Percentiles rank a stretch among this genome's conserved stretches.
Conservation (phyloP, 1,140 invertebrate species). For the Helicoverpa armigera region DNA sequence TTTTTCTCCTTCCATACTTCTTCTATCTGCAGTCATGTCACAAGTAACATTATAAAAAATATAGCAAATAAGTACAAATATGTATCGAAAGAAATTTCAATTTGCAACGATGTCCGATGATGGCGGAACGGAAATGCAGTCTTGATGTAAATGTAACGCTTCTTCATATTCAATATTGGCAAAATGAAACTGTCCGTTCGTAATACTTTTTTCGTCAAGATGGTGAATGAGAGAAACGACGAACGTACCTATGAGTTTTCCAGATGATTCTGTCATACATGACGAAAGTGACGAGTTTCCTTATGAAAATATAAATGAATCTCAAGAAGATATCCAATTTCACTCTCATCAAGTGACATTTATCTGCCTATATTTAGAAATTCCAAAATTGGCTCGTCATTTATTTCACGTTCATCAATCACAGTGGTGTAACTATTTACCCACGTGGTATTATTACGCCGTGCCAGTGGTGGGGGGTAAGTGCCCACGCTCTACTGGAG, state of each 20-base stretch:
- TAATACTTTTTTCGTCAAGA: neutral
- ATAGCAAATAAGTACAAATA: neutral
- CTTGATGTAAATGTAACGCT: neutral
- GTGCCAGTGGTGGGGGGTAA: neutral
- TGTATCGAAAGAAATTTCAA: conserved; percentile 11
- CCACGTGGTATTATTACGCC: neutral
- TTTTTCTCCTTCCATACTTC: neutral
- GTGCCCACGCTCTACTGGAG: conserved; percentile 20
- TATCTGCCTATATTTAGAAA: too few species aligned
- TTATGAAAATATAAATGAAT: too few species aligned
- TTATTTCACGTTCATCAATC: neutral
- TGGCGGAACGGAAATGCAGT: neutral
- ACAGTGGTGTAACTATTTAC: neutral
- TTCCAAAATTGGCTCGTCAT: too few species aligned
- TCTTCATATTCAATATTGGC: neutral
- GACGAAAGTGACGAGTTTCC: too few species aligned
- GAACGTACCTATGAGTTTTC: too few species aligned
- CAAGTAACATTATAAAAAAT: too few species aligned
- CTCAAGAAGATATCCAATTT: too few species aligned
- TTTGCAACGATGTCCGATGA: neutral
- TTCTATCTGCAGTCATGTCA: neutral
- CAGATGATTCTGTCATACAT: too few species aligned
- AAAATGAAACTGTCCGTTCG: neutral
- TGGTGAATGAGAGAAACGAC: too few species aligned
- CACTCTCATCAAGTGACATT: too few species aligned